Evolutionary conservation across 2,888 invertebrate species (phyloP), one percentile per base, ranked within the genome.

Genomic region (Antheraea assamensis): DNA sequence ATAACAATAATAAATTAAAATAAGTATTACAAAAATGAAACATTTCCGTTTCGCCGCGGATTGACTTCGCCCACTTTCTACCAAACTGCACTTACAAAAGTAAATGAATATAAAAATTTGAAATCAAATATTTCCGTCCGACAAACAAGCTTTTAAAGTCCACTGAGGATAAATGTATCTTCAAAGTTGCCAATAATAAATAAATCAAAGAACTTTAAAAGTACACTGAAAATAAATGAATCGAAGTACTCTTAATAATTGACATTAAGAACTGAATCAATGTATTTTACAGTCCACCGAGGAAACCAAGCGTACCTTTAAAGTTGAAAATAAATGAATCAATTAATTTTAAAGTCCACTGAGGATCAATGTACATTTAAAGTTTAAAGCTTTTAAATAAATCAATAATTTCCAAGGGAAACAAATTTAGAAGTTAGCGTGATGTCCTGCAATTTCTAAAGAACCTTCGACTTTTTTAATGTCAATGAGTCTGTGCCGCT

Each of bases 401-500:
- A 35, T 24, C 66, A 35, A 55, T n/a, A 31, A 58, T 35, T 55
- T 31, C 58, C 58, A 71, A 71, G 24, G 58, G 13, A n/a, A 55
- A n/a, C 21, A 75, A 75, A 73, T 76, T 82, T 88, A 19, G 86
- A 79, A 27, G 92, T 92, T 8, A 90, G 75, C 2, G 73, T 71
- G 4, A 93, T 88, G 72, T 92, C 83, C n/a, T 27, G 42, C 73
- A 78, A 93, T 89, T 83, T 88, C 90, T 27, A 88, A 79, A 7
- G 90, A 88, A 3, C 81, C 79, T 0, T 86, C 81, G 74, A 88
- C 80, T 80, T 93, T 93, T 7, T 42, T 71, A 10, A 91, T 75
- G 8, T 77, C 77, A 42, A 93, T 87, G 47, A 92, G 92, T 3
- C 87, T 86, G 74, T 91, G 88, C 73, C 91, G 90, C 75, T 90